Percentiles rank a stretch among this genome's conserved stretches.
These are phyloP conservation scores for Allolobophora icterica DNA, from an alignment of 2,888 invertebrate genomes.

Conservation along the genomic window DNA sequence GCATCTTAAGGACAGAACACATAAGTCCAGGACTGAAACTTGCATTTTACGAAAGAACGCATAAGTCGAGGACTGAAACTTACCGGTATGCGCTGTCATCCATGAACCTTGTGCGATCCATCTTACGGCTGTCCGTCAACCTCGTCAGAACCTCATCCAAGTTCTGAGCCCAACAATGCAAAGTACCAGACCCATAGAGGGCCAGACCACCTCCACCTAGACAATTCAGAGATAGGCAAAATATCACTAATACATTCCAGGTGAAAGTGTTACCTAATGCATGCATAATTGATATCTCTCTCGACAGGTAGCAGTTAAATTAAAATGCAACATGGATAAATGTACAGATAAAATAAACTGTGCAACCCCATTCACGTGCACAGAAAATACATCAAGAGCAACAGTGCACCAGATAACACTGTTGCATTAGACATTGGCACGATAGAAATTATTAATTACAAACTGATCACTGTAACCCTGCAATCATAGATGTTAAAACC, in stretches of 20 bases:
- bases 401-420: no score
- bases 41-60: background rate
- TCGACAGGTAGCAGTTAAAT: background rate
- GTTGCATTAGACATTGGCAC: background rate
- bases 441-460: background rate
- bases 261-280: background rate
- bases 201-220: slow-evolving; percentile 80
- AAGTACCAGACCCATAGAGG: slow-evolving; percentile 85
- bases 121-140: slow-evolving; percentile 72
- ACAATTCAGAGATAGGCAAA: background rate
- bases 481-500: no score
- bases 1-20: background rate
- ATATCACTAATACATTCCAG: background rate
- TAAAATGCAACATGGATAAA: background rate
- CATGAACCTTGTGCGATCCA: slow-evolving; percentile 79
- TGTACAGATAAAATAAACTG: background rate
- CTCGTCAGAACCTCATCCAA: slow-evolving; percentile 75
- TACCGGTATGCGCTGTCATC: slow-evolving; percentile 90
- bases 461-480: background rate
- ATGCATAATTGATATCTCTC: background rate
- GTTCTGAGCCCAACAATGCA: slow-evolving; percentile 85
- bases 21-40: background rate
- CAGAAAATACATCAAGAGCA: no score
- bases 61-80: background rate
- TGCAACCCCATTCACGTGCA: no score